A percentile compares a stretch with the other conserved stretches of the same genome.
These are phyloP conservation scores for Iguana delicatissima DNA, from an alignment of 2,797 vertebrate species.

Conservation along the genomic window DNA sequence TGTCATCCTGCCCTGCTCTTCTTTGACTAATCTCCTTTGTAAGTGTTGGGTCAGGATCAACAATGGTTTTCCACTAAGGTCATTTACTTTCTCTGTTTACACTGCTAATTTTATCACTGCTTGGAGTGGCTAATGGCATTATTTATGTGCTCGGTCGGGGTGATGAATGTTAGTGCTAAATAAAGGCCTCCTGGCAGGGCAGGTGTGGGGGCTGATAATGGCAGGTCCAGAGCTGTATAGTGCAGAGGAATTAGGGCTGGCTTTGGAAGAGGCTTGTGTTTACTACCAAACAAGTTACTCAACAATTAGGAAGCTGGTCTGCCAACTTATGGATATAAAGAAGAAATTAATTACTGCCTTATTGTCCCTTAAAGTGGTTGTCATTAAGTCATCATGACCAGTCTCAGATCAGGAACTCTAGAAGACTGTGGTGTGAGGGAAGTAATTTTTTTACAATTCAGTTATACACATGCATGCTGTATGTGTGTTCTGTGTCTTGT, in stretches of 20 bases:
- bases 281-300: constrained; percentile 56
- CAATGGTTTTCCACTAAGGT: constrained; percentile 77
- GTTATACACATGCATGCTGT: background rate
- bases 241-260: constrained; percentile 63
- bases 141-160: constrained; percentile 74
- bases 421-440: background rate
- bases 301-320: constrained; percentile 49
- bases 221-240: constrained; percentile 69
- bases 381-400: background rate
- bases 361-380: constrained; percentile 18
- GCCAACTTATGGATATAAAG: constrained; percentile 21
- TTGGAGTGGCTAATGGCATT: constrained; percentile 76
- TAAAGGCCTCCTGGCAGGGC: constrained; percentile 70
- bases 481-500: background rate
- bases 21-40: constrained; percentile 77
- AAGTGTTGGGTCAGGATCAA: constrained; percentile 81
- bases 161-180: constrained; percentile 79
- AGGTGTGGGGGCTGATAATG: constrained; percentile 68
- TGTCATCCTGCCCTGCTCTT: constrained; percentile 60
- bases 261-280: constrained; percentile 56
- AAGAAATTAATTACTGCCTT: background rate
- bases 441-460: background rate
- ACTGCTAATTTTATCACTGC: constrained; percentile 80
- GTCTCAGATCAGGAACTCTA: background rate
- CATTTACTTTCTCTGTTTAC: constrained; percentile 79